Base-by-base conservation (phyloP, 2,113 vertebrate genomes). In the Scolopax mira region DNA sequence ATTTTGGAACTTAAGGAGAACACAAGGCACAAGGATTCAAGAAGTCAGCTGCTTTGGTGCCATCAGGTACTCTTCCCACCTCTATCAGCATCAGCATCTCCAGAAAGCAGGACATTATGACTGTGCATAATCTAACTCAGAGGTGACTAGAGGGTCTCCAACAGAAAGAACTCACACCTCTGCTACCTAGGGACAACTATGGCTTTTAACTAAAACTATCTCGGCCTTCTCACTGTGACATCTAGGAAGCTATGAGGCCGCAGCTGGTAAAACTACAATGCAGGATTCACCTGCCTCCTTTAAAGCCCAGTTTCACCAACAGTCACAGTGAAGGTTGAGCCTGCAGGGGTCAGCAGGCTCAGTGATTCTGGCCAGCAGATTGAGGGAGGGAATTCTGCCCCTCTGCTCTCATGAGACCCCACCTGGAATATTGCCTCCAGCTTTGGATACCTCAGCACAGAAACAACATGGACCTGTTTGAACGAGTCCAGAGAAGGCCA, bases 221-320 rank as follows among this genome's bases (percentile, higher is more conserved):
- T 61, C 33, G 30, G 2, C 28, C n/a, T 81, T 49, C 57, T 77
- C 28, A 14, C 42, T 46, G 2, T 2, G 4, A 54, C 30, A 54
- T 7, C 37, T 54, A 33, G 57, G 37, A 33, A 85, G 18, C 18
- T 12, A 28, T 0, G 0, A 18, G 41, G 18, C 13, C 67, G 80
- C 35, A 49, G 17, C 39, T 22, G 57, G 21, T 27, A 30, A 87
- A 74, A 67, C 28, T 2, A 2, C 25, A 46, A 17, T 0, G 0
- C 11, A 62, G 28, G 51, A 52, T 54, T 62, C 42, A 23, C 17
- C 41, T 5, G 15, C 44, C 46, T 66, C 69, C 35, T 65, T 51
- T 13, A 37, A 25, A 86, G 39, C 54, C 44, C 11, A 24, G 16
- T 24, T 85, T 44, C 46, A 54, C 15, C 58, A 41, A 9, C 41